phyloP scores from a whole-genome alignment of 1,140 invertebrate genomes.

The Coptotermes formosanus region DNA sequence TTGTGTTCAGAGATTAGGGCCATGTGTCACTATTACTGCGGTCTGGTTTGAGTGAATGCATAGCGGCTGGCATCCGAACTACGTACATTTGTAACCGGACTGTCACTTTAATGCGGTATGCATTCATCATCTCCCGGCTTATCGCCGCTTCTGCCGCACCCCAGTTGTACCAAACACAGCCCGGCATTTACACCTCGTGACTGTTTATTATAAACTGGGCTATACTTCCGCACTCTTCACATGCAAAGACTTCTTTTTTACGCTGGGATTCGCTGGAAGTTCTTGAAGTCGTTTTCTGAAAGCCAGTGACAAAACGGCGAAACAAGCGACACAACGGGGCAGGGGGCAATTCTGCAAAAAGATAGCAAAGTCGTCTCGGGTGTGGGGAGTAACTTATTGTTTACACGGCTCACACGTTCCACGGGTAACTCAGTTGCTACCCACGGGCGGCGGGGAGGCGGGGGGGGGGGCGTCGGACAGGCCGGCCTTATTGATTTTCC shows the following conservation, averaged over 20 bases:
- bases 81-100: background rate
- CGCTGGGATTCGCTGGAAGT: too few species aligned
- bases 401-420: background rate
- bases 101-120: background rate
- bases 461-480: background rate
- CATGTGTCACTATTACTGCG: slow-evolving; percentile 23
- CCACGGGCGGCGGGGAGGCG: background rate
- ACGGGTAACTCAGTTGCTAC: background rate
- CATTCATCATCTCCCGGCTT: background rate
- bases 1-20: slow-evolving; percentile 23
- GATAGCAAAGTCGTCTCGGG: background rate
- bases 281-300: background rate
- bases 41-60: slow-evolving; percentile 8
- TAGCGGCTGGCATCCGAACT: background rate
- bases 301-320: background rate
- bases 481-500: slow-evolving; percentile 27
- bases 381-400: background rate
- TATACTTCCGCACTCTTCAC: background rate
- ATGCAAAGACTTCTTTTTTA: background rate
- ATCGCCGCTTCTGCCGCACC: background rate
- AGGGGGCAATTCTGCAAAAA: background rate
- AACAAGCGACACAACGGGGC: too few species aligned
- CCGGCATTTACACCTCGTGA: background rate
- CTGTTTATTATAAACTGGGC: too few species aligned
- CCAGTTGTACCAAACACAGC: background rate